Base-by-base conservation (phyloP, 2,113 vertebrate genomes). In the Pterocles gutturalis region DNA sequence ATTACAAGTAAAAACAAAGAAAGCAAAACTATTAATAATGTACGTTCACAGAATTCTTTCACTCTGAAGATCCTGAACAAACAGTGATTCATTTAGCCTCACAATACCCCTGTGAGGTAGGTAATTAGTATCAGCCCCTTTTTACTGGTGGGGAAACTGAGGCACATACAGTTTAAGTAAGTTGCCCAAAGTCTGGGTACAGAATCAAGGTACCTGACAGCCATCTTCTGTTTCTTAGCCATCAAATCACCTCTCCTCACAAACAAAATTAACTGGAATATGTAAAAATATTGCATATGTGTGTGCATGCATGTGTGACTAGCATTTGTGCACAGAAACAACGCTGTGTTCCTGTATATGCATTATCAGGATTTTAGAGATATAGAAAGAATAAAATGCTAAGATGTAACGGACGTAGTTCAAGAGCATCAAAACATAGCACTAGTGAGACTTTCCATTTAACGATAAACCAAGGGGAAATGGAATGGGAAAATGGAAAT, bases 11-110 rank as follows among this genome's bases (percentile, higher is more conserved):
- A 92, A 92, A 92, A 86, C 15, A 71, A 76, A 92, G 29, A 60
- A 62, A 87, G 5, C 5, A 0, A 78, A 91, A 36, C 60, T 33
- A 75, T 57, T 85, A 66, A 69, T 60, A 90, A 51, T 87, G 84
- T 79, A 38, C 34, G 18, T 10, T 76, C 49, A 49, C 28, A 92
- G 66, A 83, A 73, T 70, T 73, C 18, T 88, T 75, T 69, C 24
- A 16, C 31, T 66, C 34, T 58, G 83, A 88, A 62, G 51, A 72
- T 80, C 34, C 77, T 67, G 65, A 89, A 71, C 14, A 78, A 75
- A 71, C 31, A 71, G 55, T 57, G 48, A 69, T 34, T 79, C 71
- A 87, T 77, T 94, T 69, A 96, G 61, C 83, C 93, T 96, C 87
- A 92, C 86, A 82, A 38, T 54, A 62, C 7, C 9, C 17, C 36